phyloP scores from a whole-genome alignment of 2,888 invertebrate genomes.

The Himalopsyche japonica region DNA sequence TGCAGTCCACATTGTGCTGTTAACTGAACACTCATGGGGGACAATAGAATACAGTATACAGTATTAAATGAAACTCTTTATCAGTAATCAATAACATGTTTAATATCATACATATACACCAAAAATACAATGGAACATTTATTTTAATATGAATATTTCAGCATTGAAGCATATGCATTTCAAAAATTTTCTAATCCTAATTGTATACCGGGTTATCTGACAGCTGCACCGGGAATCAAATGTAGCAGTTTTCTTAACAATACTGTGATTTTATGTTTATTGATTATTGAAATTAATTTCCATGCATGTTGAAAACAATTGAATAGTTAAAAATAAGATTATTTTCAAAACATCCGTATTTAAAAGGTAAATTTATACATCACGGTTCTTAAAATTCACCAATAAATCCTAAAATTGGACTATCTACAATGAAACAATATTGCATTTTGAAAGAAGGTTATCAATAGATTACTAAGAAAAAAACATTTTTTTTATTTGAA shows the following conservation, averaged over 20 bases:
- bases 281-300: not conserved
- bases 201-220: not conserved
- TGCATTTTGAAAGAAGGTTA: no score
- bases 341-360: not conserved
- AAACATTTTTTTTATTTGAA: no score
- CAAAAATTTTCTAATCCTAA: slow-evolving; percentile 15
- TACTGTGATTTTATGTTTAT: not conserved
- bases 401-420: no score
- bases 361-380: not conserved
- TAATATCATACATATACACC: slow-evolving; percentile 35
- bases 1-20: no score
- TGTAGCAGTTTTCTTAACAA: not conserved
- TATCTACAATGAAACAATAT: no score
- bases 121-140: slow-evolving; percentile 40
- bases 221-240: not conserved
- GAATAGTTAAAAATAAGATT: not conserved
- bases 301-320: no score
- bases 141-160: slow-evolving; percentile 16
- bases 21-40: no score
- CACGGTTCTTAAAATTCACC: not conserved
- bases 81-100: slow-evolving; percentile 35
- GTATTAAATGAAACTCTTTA: not conserved
- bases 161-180: slow-evolving; percentile 30
- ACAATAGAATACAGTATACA: not conserved
- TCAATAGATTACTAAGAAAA: no score